Evolutionary conservation across 2,888 invertebrate species (phyloP), one percentile per base, ranked within the genome.

Genomic region (Thera obeliscata): DNA sequence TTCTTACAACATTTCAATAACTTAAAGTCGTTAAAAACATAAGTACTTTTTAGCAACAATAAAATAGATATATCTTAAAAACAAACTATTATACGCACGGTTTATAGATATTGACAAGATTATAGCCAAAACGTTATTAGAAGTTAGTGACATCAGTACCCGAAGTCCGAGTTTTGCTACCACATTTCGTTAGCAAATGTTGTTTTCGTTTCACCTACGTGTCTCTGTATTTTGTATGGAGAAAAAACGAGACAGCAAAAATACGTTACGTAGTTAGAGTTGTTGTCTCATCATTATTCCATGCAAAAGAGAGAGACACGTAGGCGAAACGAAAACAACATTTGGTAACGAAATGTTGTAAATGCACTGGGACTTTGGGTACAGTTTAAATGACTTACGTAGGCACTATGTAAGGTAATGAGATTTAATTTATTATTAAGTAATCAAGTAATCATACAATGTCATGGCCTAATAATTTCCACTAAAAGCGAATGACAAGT

Each of bases 401-500:
- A 75, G 67, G 66, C 67, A 68, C 60, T 57, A 48, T 62, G 50
- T 38, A 33, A 59, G 48, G 52, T 55, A 50, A 60, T 61, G 57
- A 64, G 67, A 63, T 69, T 54, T 48, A 56, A 54, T 22, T 46
- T 64, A 41, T 46, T 46, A 54, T 52, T 33, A 65, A 33, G 43
- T 57, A 22, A 22, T 22, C 22, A 22, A 22, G n/a, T 41, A 55
- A 56, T 72, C 65, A 67, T 75, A 67, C 64, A 69, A 78, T 76
- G 76, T 78, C 78, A 79, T 79, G 80, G 78, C 81, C 75, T 76
- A 71, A 70, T 70, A 72, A 22, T 67, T 72, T 78, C 68, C 73
- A 76, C 71, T 65, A 78, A 41, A 63, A 80, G 82, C 77, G 75
- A 54, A 75, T 74, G 74, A 74, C 66, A 74, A 73, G 73, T 70